Base-by-base conservation (phyloP, 1,140 invertebrate genomes). In the Halotydeus destructor region DNA sequence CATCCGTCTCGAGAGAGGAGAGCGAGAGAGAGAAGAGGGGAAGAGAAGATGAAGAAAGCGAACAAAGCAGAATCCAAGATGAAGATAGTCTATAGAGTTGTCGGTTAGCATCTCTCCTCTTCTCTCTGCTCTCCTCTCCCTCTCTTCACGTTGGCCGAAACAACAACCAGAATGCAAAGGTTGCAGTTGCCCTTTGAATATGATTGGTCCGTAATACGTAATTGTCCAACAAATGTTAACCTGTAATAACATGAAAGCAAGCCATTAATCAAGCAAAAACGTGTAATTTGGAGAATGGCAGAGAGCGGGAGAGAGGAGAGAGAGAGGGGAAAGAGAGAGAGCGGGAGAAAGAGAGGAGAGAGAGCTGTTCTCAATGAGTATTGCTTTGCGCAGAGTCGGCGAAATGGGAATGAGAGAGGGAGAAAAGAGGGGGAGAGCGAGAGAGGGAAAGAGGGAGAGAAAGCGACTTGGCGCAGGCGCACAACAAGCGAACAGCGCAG, bases 381-480 rank as follows among this genome's bases (percentile, higher is more conserved):
- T n/a, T n/a, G n/a, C n/a, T n/a, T n/a, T n/a, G n/a, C n/a, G n/a
- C n/a, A n/a, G n/a, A n/a, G n/a, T n/a, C n/a, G 19, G 6, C 8
- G 22, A 28, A 40, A 25, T 12, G 12, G 16, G 23, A 22, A 5
- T 28, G 33, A 34, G 21, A 19, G 21, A 19, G 21, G 21, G 14
- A 14, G 16, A 36, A 36, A 5, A 35, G 8, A 5, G 14, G n/a
- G 18, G 12, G 34, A 36, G 4, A 36, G 2, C 23, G 21, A 40
- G 14, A 40, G 2, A 40, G 3, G 32, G 38, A 40, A 32, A 34
- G 38, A 40, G 28, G 32, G 38, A 40, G 27, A 40, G 3, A 36
- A 21, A 40, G 3, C 25, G 11, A 40, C n/a, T 31, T 31, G 12
- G 18, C 30, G 12, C 2, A 31, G 18, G 18, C 30, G 30, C 30